Percentiles rank a stretch among this genome's conserved stretches.
Evolutionary conservation across 2,797 vertebrate species (phyloP).

Genomic region (Helostoma temminkii): DNA sequence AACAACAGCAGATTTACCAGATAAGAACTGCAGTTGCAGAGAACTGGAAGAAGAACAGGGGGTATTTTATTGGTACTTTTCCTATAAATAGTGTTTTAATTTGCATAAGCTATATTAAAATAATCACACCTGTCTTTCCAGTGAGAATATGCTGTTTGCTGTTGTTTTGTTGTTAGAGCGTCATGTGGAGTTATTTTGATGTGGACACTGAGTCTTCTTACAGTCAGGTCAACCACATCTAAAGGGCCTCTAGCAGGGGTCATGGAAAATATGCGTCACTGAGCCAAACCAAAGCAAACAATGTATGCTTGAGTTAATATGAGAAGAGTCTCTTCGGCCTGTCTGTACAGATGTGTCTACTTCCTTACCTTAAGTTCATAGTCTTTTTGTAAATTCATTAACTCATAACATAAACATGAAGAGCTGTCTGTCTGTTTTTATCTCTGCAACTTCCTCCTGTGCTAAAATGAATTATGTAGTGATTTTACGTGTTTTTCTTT

Average conservation of each 20-base stretch:
- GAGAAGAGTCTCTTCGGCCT: slow-evolving; percentile 16
- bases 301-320: slow-evolving; percentile 13
- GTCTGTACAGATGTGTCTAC: background rate
- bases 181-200: slow-evolving; percentile 34
- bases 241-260: slow-evolving; percentile 33
- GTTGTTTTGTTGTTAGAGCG: slow-evolving; percentile 3
- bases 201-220: slow-evolving; percentile 14
- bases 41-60: no score
- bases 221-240: slow-evolving; percentile 48
- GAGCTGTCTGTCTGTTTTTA: background rate
- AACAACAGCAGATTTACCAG: background rate
- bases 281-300: slow-evolving; percentile 22
- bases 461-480: background rate
- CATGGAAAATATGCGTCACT: slow-evolving; percentile 72
- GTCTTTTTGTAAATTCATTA: background rate
- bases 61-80: background rate
- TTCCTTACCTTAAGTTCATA: background rate
- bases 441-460: background rate
- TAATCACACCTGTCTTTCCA: background rate
- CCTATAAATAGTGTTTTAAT: background rate
- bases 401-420: background rate
- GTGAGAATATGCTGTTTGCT: background rate
- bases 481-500: background rate
- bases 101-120: background rate
- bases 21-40: no score